Base-by-base conservation (phyloP, 2,113 vertebrate species). In the Sterrhoptilus dennistouni region DNA sequence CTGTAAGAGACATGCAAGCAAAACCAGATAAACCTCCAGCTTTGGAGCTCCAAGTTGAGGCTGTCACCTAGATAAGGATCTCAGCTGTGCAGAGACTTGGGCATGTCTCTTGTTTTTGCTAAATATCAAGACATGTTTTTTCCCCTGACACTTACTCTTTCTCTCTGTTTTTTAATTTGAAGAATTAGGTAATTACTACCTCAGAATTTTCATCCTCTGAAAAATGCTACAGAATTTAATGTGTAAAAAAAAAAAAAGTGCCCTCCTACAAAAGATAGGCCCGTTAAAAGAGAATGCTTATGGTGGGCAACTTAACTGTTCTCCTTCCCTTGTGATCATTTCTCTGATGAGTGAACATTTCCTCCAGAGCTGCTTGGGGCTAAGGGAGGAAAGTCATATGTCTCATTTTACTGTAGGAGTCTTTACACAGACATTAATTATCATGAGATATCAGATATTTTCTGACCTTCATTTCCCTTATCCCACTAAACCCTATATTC, bases 21-120 rank as follows among this genome's bases (percentile, higher is more conserved):
- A 86, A 83, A 77, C 6, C 35, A 78, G 42, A 49, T 49, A 57
- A 89, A 33, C 31, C 29, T 56, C 28, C 20, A 24, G 25, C 25
- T 57, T 63, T 12, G 23, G 33, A 63, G 9, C 42, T 81, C 56
- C 54, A 66, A 59, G 24, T 2, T 66, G 35, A 77, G 72, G 4
- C 21, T 81, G 50, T 44, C 31, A 28, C 14, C 27, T 57, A n/a
- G 42, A 69, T 77, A 28, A 57, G n/a, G 50, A 89, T 61, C 45
- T 72, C 82, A 71, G 35, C 35, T 70, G 49, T 8, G 2, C 0
- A 0, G 45, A 59, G 31, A 36, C 74, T 28, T 0, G 3, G 60
- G 38, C 35, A 42, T 2, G 6, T 52, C 27, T 81, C 84, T 47
- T 66, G 24, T 12, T 64, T 91, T 61, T 5, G 2, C 60, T 79